These are phyloP conservation scores for Oasisia sp. DNA, from an alignment of 2,888 invertebrate species.

Conservation along the genomic window DNA sequence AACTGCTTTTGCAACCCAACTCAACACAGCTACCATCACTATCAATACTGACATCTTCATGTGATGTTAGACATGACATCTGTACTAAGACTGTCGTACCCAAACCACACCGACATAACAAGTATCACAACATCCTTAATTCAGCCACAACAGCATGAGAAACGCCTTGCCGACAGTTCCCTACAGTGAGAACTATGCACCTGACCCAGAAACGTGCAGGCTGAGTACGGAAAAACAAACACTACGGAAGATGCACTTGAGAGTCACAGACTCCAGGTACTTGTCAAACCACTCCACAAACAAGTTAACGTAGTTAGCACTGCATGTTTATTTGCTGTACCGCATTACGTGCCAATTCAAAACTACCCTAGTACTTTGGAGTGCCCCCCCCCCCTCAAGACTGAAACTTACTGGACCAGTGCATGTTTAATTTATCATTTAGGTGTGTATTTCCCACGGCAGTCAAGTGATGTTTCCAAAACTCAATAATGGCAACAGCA, in stretches of 20 bases:
- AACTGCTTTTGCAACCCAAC: neutral
- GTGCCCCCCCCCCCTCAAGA: neutral
- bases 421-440: conserved; percentile 12
- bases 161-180: neutral
- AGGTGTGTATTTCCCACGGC: neutral
- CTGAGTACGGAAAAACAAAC: neutral
- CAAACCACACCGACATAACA: neutral
- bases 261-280: neutral
- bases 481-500: neutral
- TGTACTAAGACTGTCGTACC: neutral
- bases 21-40: neutral
- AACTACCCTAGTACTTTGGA: neutral
- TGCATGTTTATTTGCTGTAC: neutral
- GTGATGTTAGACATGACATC: neutral
- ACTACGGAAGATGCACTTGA: neutral
- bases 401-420: neutral
- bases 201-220: neutral
- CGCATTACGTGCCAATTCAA: neutral
- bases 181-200: neutral
- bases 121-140: neutral
- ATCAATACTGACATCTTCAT: neutral
- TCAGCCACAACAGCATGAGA: neutral
- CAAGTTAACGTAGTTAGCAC: neutral
- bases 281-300: neutral
- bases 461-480: neutral